Base-by-base conservation (phyloP, 2,113 vertebrate genomes). In the Todiramphus chloris region DNA sequence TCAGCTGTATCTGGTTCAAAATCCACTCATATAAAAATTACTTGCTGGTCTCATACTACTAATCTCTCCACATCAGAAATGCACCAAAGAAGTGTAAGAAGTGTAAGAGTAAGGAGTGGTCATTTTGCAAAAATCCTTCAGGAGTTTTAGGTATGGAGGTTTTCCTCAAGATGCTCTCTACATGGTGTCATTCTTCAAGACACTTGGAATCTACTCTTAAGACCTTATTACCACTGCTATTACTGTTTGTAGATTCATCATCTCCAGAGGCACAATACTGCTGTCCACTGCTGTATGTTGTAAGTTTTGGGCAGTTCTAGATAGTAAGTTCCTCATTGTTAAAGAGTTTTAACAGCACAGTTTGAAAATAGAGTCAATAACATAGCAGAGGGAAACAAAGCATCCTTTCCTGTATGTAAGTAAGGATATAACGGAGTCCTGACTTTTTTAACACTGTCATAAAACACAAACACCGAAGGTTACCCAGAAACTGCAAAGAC, bases 331-430 rank as follows among this genome's bases (percentile, higher is more conserved):
- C 53, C 30, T 33, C 35, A 35, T 5, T 60, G 35, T 39, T 76
- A 12, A 51, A 56, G 33, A 88, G n/a, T 50, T 79, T 53, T 69
- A 82, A 69, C 15, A 19, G 11, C 30, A 56, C 17, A 51, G 41
- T 63, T 87, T 60, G 43, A 55, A 89, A 91, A 50, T 5, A 62
- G 11, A 69, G 28, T 56, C 44, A 55, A 2, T 37, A 77, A 39
- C 53, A 60, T 3, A 53, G 28, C 35, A 68, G 18, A 69, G 2
- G 6, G 23, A 79, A 90, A 25, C 4, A 76, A 86, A 95, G 46
- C 18, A 69, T 41, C 24, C 59, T n/a, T 66, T 86, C 24, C 55
- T 0, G 0, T 66, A 68, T 8, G 3, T n/a, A 10, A 46, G 1
- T 24, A 68, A 35, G 25, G n/a, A 56, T 13, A 16, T 41, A 63